Evolutionary conservation across 2,797 vertebrate species (phyloP).

Genomic region (Phalanger gymnotis): DNA sequence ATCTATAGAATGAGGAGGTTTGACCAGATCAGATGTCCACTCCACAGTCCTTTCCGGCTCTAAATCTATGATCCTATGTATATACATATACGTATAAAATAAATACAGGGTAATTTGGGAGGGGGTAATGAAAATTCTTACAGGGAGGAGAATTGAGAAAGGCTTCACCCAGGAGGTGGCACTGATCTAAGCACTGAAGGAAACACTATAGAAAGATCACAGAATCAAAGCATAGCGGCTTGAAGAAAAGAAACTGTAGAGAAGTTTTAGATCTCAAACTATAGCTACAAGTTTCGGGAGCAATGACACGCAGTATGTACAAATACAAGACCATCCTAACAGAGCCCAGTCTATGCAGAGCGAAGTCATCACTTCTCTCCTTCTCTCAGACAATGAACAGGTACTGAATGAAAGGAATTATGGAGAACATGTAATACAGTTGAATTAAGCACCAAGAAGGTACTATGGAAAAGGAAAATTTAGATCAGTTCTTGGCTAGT

Average conservation of each 20-base stretch:
- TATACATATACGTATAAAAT: background rate
- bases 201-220: background rate
- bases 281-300: slow-evolving; percentile 21
- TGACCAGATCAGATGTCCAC: background rate
- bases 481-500: slow-evolving; percentile 31
- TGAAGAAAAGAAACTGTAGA: background rate
- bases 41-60: background rate
- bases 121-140: background rate
- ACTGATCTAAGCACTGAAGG: slow-evolving; percentile 12
- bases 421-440: background rate
- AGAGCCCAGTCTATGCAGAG: background rate
- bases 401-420: background rate
- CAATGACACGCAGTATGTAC: background rate
- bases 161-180: background rate
- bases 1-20: background rate
- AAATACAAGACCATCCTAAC: slow-evolving; percentile 41
- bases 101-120: background rate
- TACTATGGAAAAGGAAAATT: slow-evolving; percentile 39
- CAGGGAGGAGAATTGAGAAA: background rate
- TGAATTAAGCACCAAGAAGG: background rate
- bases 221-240: background rate
- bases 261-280: slow-evolving; percentile 38
- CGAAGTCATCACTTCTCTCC: background rate
- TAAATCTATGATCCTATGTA: background rate
- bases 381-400: background rate